These are phyloP conservation scores for Thalassarche chlororhynchos DNA, from an alignment of 2,113 vertebrate genomes.

Conservation along the genomic window DNA sequence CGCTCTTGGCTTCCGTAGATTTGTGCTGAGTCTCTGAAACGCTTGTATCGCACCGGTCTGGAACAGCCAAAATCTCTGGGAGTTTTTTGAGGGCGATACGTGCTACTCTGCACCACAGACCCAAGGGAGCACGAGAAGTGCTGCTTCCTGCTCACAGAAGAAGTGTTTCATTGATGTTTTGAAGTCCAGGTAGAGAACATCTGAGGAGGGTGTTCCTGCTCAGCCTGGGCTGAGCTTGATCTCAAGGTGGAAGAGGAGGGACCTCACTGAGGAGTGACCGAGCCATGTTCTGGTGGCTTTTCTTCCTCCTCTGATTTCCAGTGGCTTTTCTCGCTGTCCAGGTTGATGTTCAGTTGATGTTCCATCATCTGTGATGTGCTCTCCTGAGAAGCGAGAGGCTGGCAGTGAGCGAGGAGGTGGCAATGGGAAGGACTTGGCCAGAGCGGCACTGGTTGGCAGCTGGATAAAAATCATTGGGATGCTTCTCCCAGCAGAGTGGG, in stretches of 20 bases:
- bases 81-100: neutral
- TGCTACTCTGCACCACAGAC: neutral
- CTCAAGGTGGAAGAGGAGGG: neutral
- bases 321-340: neutral
- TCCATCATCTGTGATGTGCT: neutral
- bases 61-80: neutral
- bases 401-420: neutral
- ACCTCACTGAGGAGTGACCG: neutral
- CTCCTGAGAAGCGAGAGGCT: neutral
- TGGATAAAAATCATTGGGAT: neutral
- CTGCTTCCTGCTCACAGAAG: neutral
- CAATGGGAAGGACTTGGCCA: neutral
- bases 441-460: fast-evolving
- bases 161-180: neutral
- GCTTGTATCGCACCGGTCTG: neutral
- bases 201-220: neutral
- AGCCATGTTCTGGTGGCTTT: neutral
- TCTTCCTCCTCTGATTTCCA: neutral
- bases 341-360: neutral
- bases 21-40: neutral
- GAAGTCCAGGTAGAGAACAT: neutral
- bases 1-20: neutral
- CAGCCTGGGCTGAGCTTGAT: neutral
- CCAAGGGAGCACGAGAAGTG: neutral
- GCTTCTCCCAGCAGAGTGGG: neutral